Evolutionary conservation across 2,113 vertebrate genomes (phyloP), one percentile per base, ranked within the genome.

Genomic region (Megaptera novaeangliae): DNA sequence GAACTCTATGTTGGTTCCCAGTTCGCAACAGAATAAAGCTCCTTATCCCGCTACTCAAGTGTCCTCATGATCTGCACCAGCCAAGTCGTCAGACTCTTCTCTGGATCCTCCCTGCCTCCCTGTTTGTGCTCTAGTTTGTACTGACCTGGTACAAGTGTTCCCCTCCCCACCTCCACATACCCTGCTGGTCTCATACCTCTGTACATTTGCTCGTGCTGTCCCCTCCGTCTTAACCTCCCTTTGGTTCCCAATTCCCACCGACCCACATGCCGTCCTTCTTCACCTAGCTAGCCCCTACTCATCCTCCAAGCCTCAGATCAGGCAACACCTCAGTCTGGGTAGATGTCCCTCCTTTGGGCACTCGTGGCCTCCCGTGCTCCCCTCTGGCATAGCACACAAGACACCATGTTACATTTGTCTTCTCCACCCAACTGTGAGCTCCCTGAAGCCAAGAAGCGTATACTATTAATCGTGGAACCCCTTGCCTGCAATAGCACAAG

Each of bases 1-100:
- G 95, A 95, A 52, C 41, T 77, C 44, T 52, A n/a, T 15, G 9
- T 49, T 77, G 52, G 44, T 34, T 89, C 41, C 92, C 66, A 59
- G 3, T 85, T 82, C 27, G 78, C 55, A 94, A 96, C 10, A 52
- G 31, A 69, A 90, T 83, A 94, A 94, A 96, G n/a, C 55, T 93
- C 83, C 52, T 83, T 21, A 93, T 61, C 25, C 44, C 39, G 36
- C 52, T 83, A 44, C 39, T 85, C 75, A 69, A 68, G 23, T 64
- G 71, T 52, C 81, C 83, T 95, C 66, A 34, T 46, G 82, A 94
- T 77, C 72, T 75, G 44, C 36, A 41, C 86, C 63, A 18, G 64
- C 57, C 66, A 59, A 29, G 39, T 88, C 77, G 84, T 82, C 59
- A 72, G 81, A 46, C 34, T 93, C 44, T 64, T 80, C 78, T 94